A percentile compares a stretch with the other conserved stretches of the same genome.
Evolutionary conservation across 1,140 invertebrate species (phyloP).

Genomic region (Drosophila punjabiensis): DNA sequence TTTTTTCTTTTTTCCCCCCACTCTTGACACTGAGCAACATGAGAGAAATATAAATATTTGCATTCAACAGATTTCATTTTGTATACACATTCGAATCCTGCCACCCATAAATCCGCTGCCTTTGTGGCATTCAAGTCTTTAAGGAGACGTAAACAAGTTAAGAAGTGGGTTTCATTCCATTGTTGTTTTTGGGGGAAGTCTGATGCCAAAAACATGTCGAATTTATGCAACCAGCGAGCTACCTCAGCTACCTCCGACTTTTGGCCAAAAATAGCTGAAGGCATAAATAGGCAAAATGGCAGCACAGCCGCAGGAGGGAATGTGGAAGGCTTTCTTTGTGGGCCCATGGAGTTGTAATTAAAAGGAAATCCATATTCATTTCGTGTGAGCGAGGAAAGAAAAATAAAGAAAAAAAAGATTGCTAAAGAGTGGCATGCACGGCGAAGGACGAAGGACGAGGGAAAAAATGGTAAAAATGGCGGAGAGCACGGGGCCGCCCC

Average conservation of each 20-base stretch:
- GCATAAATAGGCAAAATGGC: constrained; percentile 44
- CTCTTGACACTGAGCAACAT: no score
- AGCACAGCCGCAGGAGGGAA: constrained; percentile 32
- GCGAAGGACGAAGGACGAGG: constrained; percentile 29
- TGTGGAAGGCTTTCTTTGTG: constrained; percentile 15
- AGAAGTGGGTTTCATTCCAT: constrained; percentile 17
- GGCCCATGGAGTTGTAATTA: constrained; percentile 64
- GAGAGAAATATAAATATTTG: constrained; percentile 37
- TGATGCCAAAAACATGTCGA: constrained; percentile 43
- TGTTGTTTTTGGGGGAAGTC: constrained; percentile 24
- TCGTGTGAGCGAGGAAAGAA: constrained; percentile 36
- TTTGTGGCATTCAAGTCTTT: constrained; percentile 32
- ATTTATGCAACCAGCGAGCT: constrained; percentile 26
- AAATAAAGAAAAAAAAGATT: constrained; percentile 10
- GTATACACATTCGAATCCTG: constrained; percentile 27
- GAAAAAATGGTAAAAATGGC: background rate
- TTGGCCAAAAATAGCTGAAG: constrained; percentile 48
- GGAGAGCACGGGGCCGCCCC: background rate
- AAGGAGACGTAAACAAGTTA: no score
- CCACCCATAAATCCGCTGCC: constrained; percentile 37
- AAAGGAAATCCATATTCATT: constrained; percentile 83
- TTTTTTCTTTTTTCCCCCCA: background rate
- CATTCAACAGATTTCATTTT: constrained; percentile 54
- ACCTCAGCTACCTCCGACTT: no score
- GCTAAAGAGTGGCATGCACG: constrained; percentile 56